phyloP scores from a whole-genome alignment of 1,140 invertebrate genomes.

The Pachypsylla venusta region DNA sequence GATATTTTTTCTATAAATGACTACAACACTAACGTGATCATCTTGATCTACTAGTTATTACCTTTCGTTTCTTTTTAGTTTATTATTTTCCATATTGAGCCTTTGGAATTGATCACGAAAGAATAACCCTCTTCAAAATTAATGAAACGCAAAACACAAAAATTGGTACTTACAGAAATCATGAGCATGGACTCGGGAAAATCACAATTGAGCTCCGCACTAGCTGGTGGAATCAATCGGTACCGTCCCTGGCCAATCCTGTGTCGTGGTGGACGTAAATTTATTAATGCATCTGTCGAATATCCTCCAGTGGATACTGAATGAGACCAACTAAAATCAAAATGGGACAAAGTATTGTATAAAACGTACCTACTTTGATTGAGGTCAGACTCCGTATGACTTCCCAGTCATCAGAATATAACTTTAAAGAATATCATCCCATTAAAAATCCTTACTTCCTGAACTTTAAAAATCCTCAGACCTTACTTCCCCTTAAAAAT shows the following conservation, averaged over 20 bases:
- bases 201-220: conserved; percentile 24
- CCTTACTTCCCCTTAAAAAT: background rate
- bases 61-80: no score
- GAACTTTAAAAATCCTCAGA: background rate
- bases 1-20: background rate
- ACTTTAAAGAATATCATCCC: conserved; percentile 3
- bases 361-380: background rate
- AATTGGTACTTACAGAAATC: conserved; percentile 22
- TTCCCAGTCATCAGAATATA: background rate
- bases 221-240: conserved; percentile 20
- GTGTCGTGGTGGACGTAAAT: conserved; percentile 18
- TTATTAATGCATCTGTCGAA: conserved; percentile 15
- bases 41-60: background rate
- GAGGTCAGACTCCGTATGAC: background rate
- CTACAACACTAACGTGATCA: no score
- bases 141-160: no score
- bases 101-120: background rate
- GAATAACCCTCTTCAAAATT: background rate
- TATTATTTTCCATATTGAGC: no score
- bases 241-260: conserved; percentile 22
- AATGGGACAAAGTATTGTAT: background rate
- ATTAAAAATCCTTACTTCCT: conserved; percentile 10
- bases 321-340: background rate
- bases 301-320: conserved; percentile 18
- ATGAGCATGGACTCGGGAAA: conserved; percentile 22